Evolutionary conservation across 1,140 invertebrate species (phyloP), one percentile per base, ranked within the genome.

Genomic region (Drosophila albomicans): DNA sequence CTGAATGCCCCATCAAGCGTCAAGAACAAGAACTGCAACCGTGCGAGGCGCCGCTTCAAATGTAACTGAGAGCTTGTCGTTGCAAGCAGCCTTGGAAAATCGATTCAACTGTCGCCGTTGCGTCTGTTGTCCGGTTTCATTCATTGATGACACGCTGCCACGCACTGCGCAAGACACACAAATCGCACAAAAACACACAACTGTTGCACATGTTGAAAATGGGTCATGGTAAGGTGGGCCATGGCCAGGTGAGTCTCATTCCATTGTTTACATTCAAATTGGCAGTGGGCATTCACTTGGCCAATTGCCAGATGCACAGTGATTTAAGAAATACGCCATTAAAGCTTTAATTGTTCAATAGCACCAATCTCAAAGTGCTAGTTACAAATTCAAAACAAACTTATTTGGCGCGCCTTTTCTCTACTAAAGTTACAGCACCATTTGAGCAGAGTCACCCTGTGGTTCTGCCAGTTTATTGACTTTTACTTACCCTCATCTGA

Each of bases 101-200:
- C 85, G 86, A 89, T 76, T 56, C 20, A 4, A 54, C n/a, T 57
- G 51, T 11, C 48, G 30, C 5, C 71, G 30, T 51, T 52, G 52
- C 38, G n/a, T 43, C 64, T 16, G 52, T 8, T 32, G 74, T 71
- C 70, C 74, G 79, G 74, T 70, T 54, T 80, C 85, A 81, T 85
- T 89, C 78, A 89, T 89, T 82, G 71, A 73, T 56, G 20, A 63
- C 52, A 35, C 20, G 20, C 61, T 32, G 43, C 49, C 52, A 54
- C 63, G 63, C 78, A 89, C 48, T 89, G 85, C 85, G 85, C 85
- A 89, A 90, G 85, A 79, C 85, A 61, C 66, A 76, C 75, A 72
- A 78, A 73, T 67, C 16, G 28, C 25, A 67, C 43, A 65, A 76
- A 87, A 25, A 68, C 45, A 68, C 45, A 69, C 82, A 88, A 88